phyloP scores from a whole-genome alignment of 1,140 invertebrate species.

The Diabrotica virgifera region DNA sequence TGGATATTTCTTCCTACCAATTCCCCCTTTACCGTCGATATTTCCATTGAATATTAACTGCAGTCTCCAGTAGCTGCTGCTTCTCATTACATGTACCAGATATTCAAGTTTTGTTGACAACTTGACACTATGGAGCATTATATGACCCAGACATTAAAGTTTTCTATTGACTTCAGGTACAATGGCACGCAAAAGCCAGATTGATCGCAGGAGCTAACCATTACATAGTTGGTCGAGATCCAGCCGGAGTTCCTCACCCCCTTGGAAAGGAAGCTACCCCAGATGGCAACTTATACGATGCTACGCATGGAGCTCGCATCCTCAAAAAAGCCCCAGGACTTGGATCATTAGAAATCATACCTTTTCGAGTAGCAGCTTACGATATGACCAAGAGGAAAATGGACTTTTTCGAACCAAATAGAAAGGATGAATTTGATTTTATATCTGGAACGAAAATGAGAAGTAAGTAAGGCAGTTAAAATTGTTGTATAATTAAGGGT shows the following conservation, averaged over 20 bases:
- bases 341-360: constrained; percentile 89
- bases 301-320: constrained; percentile 87
- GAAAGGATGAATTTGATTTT: constrained; percentile 92
- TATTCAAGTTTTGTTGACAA: too few species aligned
- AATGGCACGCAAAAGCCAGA: constrained; percentile 97
- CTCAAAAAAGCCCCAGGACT: constrained; percentile 92
- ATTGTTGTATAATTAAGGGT: too few species aligned
- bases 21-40: too few species aligned
- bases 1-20: too few species aligned
- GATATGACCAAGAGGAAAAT: constrained; percentile 81
- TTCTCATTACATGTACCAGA: too few species aligned
- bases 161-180: too few species aligned
- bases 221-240: constrained; percentile 98
- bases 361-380: constrained; percentile 97
- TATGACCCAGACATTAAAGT: too few species aligned
- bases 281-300: constrained; percentile 89
- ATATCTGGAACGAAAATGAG: constrained; percentile 99
- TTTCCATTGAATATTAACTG: too few species aligned
- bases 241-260: constrained; percentile 95
- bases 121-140: too few species aligned
- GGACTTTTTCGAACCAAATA: constrained; percentile 90
- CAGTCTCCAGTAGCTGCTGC: too few species aligned
- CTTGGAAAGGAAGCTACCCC: constrained; percentile 56
- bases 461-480: too few species aligned
- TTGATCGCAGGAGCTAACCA: constrained; percentile 96